Percentiles rank a stretch among this genome's conserved stretches.
These are phyloP conservation scores for Cephalopholis sonnerati DNA, from an alignment of 2,113 vertebrate genomes.

Conservation along the genomic window DNA sequence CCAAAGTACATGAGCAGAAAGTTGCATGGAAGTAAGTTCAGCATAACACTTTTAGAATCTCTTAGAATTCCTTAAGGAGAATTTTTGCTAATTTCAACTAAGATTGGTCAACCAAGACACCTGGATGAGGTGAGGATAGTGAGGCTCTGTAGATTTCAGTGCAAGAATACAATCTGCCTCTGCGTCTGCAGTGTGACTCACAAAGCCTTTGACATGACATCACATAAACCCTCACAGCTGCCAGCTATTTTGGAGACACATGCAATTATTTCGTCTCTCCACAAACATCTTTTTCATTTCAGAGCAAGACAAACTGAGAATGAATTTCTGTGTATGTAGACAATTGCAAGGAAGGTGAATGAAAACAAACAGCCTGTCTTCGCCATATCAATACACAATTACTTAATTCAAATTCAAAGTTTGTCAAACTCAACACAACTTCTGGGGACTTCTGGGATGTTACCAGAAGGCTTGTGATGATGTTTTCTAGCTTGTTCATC, in stretches of 20 bases:
- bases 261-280: slow-evolving; percentile 24
- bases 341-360: slow-evolving; percentile 17
- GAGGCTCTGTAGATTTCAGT: slow-evolving; percentile 21
- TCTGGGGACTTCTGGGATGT: neutral
- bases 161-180: slow-evolving; percentile 2
- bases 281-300: slow-evolving; percentile 33
- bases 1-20: neutral
- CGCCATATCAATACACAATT: neutral
- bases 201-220: slow-evolving; percentile 49
- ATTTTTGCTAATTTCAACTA: neutral
- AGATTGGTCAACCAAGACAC: slow-evolving; percentile 52
- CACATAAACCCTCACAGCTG: slow-evolving; percentile 56
- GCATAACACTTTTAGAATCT: neutral
- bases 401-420: neutral
- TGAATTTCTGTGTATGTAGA: slow-evolving; percentile 14
- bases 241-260: neutral
- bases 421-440: neutral
- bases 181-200: slow-evolving; percentile 44
- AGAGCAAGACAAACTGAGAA: slow-evolving; percentile 30
- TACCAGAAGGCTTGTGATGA: slow-evolving; percentile 3
- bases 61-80: neutral
- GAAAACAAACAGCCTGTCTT: slow-evolving; percentile 1
- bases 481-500: slow-evolving; percentile 14
- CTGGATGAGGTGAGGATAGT: slow-evolving; percentile 47
- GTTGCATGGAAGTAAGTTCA: neutral